A percentile compares a stretch with the other conserved stretches of the same genome.
Conservation (phyloP, 2,888 invertebrate genomes). For the Meiosimyza platycephala region DNA sequence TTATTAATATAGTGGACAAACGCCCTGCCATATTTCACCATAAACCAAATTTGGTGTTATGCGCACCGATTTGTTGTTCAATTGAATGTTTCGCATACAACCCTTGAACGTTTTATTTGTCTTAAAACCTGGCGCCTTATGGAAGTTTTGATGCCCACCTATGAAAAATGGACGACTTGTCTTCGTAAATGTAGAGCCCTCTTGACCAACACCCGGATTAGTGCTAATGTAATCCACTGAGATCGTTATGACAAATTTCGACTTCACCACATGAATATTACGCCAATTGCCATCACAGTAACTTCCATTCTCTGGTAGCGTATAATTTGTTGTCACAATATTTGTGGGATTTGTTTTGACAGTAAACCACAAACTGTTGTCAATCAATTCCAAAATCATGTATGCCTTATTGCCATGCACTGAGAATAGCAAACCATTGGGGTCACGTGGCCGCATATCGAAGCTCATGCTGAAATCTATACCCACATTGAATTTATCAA, state of each 20-base stretch:
- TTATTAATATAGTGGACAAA: slow-evolving; percentile 81
- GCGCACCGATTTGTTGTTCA: slow-evolving; percentile 70
- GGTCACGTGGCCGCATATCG: slow-evolving; percentile 87
- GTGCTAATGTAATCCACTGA: slow-evolving; percentile 85
- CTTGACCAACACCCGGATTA: slow-evolving; percentile 77
- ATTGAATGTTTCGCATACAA: slow-evolving; percentile 79
- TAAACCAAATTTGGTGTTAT: slow-evolving; percentile 73
- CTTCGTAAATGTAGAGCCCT: slow-evolving; percentile 76
- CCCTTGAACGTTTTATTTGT: slow-evolving; percentile 82
- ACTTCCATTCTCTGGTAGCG: slow-evolving; percentile 74
- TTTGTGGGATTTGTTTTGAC: slow-evolving; percentile 84
- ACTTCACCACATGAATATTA: slow-evolving; percentile 82
- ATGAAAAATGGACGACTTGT: slow-evolving; percentile 89
- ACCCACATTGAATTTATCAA: slow-evolving; percentile 84
- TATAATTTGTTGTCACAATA: slow-evolving; percentile 77
- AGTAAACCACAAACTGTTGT: slow-evolving; percentile 85
- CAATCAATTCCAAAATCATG: slow-evolving; percentile 86
- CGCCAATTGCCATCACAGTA: slow-evolving; percentile 98
- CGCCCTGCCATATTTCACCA: slow-evolving; percentile 81
- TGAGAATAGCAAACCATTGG: slow-evolving; percentile 86
- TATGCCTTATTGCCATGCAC: slow-evolving; percentile 86
- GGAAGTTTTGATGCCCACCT: slow-evolving; percentile 82
- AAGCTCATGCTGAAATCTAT: slow-evolving; percentile 81
- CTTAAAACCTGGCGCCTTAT: slow-evolving; percentile 73
- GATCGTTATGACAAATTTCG: slow-evolving; percentile 89